Conservation (phyloP, 1,140 invertebrate genomes). For the Panagrolaimus sp. region DNA sequence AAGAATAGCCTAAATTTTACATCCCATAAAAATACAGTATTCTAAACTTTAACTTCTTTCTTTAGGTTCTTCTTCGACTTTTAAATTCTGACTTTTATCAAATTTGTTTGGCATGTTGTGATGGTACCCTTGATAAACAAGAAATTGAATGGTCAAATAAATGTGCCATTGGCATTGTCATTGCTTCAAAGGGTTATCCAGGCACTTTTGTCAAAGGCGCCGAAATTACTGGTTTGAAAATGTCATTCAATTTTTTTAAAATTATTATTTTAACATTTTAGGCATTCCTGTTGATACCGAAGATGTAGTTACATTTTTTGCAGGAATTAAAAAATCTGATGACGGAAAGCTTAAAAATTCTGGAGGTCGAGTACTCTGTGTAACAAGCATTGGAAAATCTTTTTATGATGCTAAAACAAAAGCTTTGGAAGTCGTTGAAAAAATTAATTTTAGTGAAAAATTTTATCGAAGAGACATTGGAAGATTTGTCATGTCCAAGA, state of each 20-base stretch:
- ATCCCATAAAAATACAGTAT: too few species aligned
- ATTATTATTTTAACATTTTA: background rate
- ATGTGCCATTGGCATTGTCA: slow-evolving; percentile 77
- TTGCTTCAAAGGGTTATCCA: slow-evolving; percentile 87
- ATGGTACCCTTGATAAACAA: slow-evolving; percentile 67
- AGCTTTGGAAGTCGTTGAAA: slow-evolving; percentile 65
- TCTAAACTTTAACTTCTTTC: too few species aligned
- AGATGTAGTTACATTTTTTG: slow-evolving; percentile 63
- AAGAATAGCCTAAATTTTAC: too few species aligned
- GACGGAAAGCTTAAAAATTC: slow-evolving; percentile 69
- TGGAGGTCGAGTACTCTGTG: slow-evolving; percentile 82
- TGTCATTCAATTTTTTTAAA: too few species aligned
- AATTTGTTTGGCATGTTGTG: slow-evolving; percentile 75
- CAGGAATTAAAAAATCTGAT: slow-evolving; percentile 62
- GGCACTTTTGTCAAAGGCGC: slow-evolving; percentile 79
- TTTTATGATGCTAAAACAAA: slow-evolving; percentile 68
- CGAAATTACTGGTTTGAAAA: slow-evolving; percentile 64
- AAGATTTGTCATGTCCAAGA: slow-evolving; percentile 57
- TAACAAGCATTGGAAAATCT: slow-evolving; percentile 69
- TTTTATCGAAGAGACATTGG: slow-evolving; percentile 85
- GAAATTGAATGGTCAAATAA: slow-evolving; percentile 70
- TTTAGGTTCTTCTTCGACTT: slow-evolving; percentile 72
- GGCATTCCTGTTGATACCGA: slow-evolving; percentile 30
- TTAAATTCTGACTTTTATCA: slow-evolving; percentile 77
- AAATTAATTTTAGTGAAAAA: slow-evolving; percentile 74